phyloP scores from a whole-genome alignment of 1,140 invertebrate species.

The Pogonomyrmex barbatus region DNA sequence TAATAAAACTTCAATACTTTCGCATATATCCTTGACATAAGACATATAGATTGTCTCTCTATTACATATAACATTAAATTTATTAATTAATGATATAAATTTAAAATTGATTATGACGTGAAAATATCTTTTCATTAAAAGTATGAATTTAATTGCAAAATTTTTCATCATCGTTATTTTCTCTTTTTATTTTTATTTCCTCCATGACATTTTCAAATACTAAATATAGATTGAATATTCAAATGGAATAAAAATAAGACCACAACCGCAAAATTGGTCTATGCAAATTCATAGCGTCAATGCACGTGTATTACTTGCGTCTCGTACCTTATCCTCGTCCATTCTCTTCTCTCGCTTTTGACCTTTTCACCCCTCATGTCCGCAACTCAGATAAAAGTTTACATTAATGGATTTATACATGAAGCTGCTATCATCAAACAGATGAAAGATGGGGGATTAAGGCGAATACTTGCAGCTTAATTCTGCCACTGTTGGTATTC shows the following conservation, averaged over 20 bases:
- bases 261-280: conserved; percentile 21
- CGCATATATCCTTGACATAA: neutral
- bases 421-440: conserved; percentile 67
- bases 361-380: conserved; percentile 71
- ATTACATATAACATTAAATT: neutral
- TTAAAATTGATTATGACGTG: conserved; percentile 11
- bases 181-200: neutral
- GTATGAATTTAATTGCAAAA: neutral
- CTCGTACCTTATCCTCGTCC: conserved; percentile 56
- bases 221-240: neutral
- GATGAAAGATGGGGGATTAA: too few relatives aligned
- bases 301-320: conserved; percentile 44
- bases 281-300: conserved; percentile 36
- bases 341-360: conserved; percentile 65
- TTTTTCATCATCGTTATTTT: neutral
- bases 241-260: neutral
- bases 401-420: conserved; percentile 77
- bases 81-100: conserved; percentile 1
- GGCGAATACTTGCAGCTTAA: too few relatives aligned
- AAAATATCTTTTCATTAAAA: conserved; percentile 17
- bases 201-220: neutral
- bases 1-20: conserved; percentile 2
- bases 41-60: neutral
- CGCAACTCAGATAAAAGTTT: conserved; percentile 68
- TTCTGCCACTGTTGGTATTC: conserved; percentile 22